Evolutionary conservation across 2,888 invertebrate species (phyloP).

Genomic region (Alloplasta piceator): DNA sequence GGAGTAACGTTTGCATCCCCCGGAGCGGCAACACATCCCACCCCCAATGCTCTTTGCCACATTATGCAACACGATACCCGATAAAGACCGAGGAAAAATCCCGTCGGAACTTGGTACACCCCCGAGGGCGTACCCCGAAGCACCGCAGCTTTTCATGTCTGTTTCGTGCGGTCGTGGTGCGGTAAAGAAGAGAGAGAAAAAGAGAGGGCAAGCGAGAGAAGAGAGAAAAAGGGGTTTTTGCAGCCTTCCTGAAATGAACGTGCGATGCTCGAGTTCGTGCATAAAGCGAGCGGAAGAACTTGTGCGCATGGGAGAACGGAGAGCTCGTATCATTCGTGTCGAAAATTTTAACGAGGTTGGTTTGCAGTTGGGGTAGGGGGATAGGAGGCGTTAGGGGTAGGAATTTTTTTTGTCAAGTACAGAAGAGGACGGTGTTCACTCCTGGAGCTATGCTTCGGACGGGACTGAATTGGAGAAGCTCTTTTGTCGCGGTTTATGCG

Average conservation of each 20-base stretch:
- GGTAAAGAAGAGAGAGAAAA: conserved; percentile 2
- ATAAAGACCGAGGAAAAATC: conserved; percentile 67
- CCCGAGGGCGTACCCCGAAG: conserved; percentile 52
- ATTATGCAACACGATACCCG: conserved; percentile 70
- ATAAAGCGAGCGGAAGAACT: conserved; percentile 52
- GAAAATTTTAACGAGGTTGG: conserved; percentile 58
- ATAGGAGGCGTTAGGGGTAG: conserved; percentile 1
- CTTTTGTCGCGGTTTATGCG: conserved; percentile 41
- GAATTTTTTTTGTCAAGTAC: conserved; percentile 29
- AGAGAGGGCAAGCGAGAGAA: background rate
- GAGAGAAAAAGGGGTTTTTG: background rate
- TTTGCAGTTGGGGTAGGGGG: background rate
- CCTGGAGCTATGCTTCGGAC: background rate
- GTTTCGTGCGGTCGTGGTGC: conserved; percentile 35
- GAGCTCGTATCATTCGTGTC: conserved; percentile 48
- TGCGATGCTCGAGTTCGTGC: conserved; percentile 37
- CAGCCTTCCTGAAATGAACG: conserved; percentile 45
- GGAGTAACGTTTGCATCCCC: background rate
- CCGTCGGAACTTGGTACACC: conserved; percentile 52
- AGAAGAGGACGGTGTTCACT: conserved; percentile 1
- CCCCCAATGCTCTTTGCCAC: conserved; percentile 60
- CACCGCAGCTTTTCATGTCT: conserved; percentile 47
- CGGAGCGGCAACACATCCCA: conserved; percentile 1
- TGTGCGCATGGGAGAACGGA: conserved; percentile 29
- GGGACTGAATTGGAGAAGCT: conserved; percentile 15